A percentile compares a stretch with the other conserved stretches of the same genome.
These are phyloP conservation scores for Microcebus lehilahytsara DNA, from an alignment of 2,113 vertebrate species.

Conservation along the genomic window DNA sequence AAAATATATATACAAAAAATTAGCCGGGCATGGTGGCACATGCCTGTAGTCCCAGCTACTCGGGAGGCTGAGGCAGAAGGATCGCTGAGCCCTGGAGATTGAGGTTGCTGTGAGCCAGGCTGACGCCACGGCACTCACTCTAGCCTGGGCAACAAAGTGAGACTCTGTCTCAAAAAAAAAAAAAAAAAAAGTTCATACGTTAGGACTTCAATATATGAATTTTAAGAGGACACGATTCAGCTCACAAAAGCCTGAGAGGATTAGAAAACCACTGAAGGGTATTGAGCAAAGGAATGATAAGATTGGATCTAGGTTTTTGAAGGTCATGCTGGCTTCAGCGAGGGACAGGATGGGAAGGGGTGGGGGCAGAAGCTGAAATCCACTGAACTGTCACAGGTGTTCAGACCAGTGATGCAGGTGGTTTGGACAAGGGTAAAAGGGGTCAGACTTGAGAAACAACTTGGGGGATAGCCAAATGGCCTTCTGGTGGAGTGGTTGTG, in stretches of 20 bases:
- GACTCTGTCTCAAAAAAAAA: no score
- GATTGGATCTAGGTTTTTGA: background rate
- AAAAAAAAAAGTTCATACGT: background rate
- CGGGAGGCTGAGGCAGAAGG: no score
- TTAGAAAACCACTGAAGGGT: background rate
- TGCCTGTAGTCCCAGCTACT: no score
- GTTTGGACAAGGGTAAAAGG: background rate
- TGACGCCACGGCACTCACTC: no score
- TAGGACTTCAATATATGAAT: background rate
- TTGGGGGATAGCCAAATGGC: background rate
- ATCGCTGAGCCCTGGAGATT: no score
- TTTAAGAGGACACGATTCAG: background rate
- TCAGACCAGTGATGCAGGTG: background rate
- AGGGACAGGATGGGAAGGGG: background rate
- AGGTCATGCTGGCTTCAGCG: background rate
- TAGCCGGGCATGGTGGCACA: no score
- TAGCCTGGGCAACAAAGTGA: no score
- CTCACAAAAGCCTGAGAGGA: background rate
- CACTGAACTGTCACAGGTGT: background rate
- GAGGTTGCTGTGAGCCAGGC: no score
- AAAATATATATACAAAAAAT: no score
- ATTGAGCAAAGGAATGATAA: background rate
- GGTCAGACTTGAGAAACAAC: background rate
- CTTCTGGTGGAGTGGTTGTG: background rate
- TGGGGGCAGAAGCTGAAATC: background rate